Evolutionary conservation across 2,888 invertebrate species (phyloP).

Genomic region (Campoplex capitator): DNA sequence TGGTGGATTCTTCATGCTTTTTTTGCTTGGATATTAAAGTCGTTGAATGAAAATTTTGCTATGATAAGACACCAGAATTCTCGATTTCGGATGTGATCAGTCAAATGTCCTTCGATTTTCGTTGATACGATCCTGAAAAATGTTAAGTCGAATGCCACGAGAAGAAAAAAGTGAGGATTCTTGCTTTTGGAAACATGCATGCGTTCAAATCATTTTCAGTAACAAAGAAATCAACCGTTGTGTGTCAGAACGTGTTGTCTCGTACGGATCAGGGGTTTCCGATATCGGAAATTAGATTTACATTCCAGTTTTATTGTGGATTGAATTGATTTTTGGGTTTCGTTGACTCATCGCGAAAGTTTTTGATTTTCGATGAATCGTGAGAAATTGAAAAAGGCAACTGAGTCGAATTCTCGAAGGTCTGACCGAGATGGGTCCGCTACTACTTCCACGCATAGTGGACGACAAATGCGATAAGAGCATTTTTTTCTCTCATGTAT

Average conservation of each 20-base stretch:
- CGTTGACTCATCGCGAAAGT: neutral
- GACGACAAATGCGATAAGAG: neutral
- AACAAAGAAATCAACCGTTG: too few species aligned
- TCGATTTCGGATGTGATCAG: neutral
- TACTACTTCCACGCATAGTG: neutral
- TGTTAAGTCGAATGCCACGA: too few species aligned
- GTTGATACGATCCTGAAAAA: too few species aligned
- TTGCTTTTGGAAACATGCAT: too few species aligned
- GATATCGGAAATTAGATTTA: too few species aligned
- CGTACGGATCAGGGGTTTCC: too few species aligned
- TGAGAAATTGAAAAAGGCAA: neutral
- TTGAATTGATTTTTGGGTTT: too few species aligned
- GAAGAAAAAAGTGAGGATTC: too few species aligned
- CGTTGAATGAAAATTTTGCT: constrained; percentile 21
- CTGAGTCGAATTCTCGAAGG: constrained; percentile 3
- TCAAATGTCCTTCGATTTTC: too few species aligned
- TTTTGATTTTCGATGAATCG: neutral
- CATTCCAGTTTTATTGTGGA: too few species aligned
- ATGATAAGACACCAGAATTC: neutral
- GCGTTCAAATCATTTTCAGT: too few species aligned
- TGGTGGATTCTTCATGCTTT: constrained; percentile 31
- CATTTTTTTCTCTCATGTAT: constrained; percentile 30
- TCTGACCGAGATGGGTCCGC: constrained; percentile 13
- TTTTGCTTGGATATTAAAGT: constrained; percentile 53
- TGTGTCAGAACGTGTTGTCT: too few species aligned